A percentile compares a stretch with the other conserved stretches of the same genome.
Evolutionary conservation across 2,888 invertebrate genomes (phyloP).

Genomic region (Acronicta leporina): DNA sequence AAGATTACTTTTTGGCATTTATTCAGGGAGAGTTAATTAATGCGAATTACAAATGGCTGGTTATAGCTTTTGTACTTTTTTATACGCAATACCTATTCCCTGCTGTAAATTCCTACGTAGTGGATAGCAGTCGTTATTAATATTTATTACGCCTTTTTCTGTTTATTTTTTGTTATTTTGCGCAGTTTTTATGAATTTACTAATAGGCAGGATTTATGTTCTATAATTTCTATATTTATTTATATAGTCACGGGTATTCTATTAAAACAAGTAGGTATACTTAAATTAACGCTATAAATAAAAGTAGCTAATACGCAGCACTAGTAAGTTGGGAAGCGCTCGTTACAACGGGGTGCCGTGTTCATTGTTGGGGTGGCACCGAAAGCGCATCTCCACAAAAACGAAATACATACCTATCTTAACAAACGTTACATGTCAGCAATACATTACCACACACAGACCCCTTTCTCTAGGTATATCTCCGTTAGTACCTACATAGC

Average conservation of each 20-base stretch:
- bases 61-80: slow-evolving; percentile 58
- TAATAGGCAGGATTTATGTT: neutral
- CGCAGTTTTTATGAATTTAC: slow-evolving; percentile 3
- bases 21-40: slow-evolving; percentile 75
- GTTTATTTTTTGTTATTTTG: slow-evolving; percentile 10
- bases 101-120: slow-evolving; percentile 28
- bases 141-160: slow-evolving; percentile 48
- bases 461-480: slow-evolving; percentile 63
- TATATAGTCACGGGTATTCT: neutral
- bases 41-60: slow-evolving; percentile 72
- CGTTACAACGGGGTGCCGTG: slow-evolving; percentile 50
- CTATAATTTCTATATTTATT: too few relatives aligned
- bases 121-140: slow-evolving; percentile 46
- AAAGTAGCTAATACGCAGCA: slow-evolving; percentile 41
- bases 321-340: slow-evolving; percentile 54
- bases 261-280: slow-evolving; percentile 21
- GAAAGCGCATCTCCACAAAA: slow-evolving; percentile 58
- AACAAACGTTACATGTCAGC: slow-evolving; percentile 58
- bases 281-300: slow-evolving; percentile 51
- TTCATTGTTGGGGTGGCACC: slow-evolving; percentile 49
- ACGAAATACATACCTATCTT: slow-evolving; percentile 56
- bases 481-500: slow-evolving; percentile 51
- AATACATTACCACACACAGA: slow-evolving; percentile 65
- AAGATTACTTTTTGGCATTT: slow-evolving; percentile 78
- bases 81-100: slow-evolving; percentile 44